A percentile compares a stretch with the other conserved stretches of the same genome.
These are phyloP conservation scores for Tipula unca DNA, from an alignment of 2,888 invertebrate species.

Conservation along the genomic window DNA sequence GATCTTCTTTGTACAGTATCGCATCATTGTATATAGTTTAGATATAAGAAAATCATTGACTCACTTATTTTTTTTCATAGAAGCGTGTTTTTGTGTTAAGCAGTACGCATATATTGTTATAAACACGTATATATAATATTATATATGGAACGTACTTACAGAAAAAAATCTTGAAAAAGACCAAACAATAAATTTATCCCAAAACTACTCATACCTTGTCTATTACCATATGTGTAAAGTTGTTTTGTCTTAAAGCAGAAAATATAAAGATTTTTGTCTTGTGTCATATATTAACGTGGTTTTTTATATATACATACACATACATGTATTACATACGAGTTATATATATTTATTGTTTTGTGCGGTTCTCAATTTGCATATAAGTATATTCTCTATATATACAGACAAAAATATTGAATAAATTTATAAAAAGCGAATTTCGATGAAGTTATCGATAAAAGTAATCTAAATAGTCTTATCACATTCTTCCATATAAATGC, in stretches of 20 bases:
- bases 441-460: neutral
- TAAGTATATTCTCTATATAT: conserved; percentile 1
- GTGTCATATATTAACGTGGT: neutral
- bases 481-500: neutral
- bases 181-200: neutral
- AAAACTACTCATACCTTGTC: neutral
- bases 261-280: conserved; percentile 4
- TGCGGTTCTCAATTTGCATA: neutral
- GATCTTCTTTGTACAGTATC: neutral
- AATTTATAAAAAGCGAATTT: neutral
- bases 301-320: neutral
- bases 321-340: neutral
- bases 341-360: neutral
- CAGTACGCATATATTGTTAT: too few relatives aligned
- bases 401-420: conserved; percentile 8
- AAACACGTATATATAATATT: neutral
- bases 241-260: neutral
- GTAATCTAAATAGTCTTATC: neutral
- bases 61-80: neutral
- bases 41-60: neutral
- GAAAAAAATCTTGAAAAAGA: neutral
- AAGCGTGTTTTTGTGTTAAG: neutral
- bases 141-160: neutral
- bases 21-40: neutral
- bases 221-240: conserved; percentile 14